Percentiles rank a stretch among this genome's conserved stretches.
Conservation (phyloP, 2,797 vertebrate genomes). For the Epinephelus awoara region DNA sequence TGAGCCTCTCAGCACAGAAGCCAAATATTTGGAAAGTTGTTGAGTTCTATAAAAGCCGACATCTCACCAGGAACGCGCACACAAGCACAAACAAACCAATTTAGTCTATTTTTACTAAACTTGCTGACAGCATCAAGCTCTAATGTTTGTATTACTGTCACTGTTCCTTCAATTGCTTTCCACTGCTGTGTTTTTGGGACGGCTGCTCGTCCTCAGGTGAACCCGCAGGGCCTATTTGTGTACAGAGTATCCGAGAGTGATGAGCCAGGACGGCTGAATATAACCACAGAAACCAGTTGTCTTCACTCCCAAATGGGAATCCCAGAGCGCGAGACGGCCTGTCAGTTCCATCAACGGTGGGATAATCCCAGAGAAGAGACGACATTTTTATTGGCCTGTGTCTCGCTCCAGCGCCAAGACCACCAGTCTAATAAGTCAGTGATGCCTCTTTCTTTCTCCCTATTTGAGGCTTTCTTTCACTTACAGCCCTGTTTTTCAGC, state of each 20-base stretch:
- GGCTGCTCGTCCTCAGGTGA: slow-evolving; percentile 29
- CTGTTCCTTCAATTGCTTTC: slow-evolving; percentile 32
- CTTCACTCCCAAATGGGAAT: slow-evolving; percentile 60
- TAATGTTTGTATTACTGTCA: slow-evolving; percentile 60
- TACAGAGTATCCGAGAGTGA: slow-evolving; percentile 51
- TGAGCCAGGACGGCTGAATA: slow-evolving; percentile 64
- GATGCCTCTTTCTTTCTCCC: slow-evolving; percentile 48
- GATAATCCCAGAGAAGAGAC: slow-evolving; percentile 73
- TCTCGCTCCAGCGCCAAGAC: slow-evolving; percentile 55
- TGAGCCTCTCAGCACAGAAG: no score
- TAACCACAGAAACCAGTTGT: slow-evolving; percentile 57
- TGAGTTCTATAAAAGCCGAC: slow-evolving; percentile 29
- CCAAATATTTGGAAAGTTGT: slow-evolving; percentile 1
- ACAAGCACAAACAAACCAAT: slow-evolving; percentile 38
- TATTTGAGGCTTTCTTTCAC: slow-evolving; percentile 39
- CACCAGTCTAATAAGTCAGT: slow-evolving; percentile 59
- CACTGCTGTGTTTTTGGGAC: slow-evolving; percentile 17
- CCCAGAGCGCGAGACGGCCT: slow-evolving; percentile 51
- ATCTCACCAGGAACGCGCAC: slow-evolving; percentile 20
- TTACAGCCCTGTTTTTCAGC: slow-evolving; percentile 21
- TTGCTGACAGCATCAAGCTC: slow-evolving; percentile 38
- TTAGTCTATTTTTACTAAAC: slow-evolving; percentile 28
- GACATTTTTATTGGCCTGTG: slow-evolving; percentile 73
- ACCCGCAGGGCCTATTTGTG: slow-evolving; percentile 61
- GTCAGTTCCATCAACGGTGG: slow-evolving; percentile 66